These are phyloP conservation scores for Lycophotia porphyrea DNA, from an alignment of 2,888 invertebrate species.

Conservation along the genomic window DNA sequence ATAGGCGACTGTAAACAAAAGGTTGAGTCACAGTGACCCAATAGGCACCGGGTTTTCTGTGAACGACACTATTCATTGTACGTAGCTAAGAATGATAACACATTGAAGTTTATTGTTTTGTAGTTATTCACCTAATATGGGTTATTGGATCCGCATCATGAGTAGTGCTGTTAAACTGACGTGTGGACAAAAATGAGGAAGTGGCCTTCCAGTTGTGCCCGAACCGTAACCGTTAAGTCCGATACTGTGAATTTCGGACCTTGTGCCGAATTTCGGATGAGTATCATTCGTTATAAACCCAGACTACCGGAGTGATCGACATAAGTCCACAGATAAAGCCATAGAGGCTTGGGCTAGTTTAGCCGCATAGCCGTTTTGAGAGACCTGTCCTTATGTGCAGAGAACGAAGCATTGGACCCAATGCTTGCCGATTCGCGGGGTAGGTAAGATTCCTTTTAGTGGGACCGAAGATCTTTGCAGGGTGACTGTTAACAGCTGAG, in stretches of 20 bases:
- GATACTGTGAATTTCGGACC: neutral
- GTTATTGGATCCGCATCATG: constrained; percentile 10
- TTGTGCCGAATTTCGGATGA: neutral
- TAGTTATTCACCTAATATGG: constrained; percentile 48
- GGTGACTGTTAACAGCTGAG: neutral
- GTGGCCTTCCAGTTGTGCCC: neutral
- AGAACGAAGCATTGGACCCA: neutral
- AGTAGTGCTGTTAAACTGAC: constrained; percentile 11
- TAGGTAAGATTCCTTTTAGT: neutral
- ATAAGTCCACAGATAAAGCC: neutral
- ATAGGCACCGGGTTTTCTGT: constrained; percentile 66
- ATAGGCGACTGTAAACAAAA: constrained; percentile 73
- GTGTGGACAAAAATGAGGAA: constrained; percentile 4
- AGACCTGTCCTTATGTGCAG: neutral
- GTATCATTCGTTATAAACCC: neutral
- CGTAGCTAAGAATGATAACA: constrained; percentile 60
- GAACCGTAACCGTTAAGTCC: neutral
- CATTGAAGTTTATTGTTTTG: constrained; percentile 54
- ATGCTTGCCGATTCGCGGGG: neutral
- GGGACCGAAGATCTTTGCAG: neutral
- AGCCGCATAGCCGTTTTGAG: neutral
- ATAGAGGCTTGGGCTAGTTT: neutral
- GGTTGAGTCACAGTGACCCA: constrained; percentile 77
- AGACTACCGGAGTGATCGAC: too few species aligned
- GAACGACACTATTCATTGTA: constrained; percentile 65